Evolutionary conservation across 2,888 invertebrate species (phyloP).

Genomic region (Caenorhabditis japonica): DNA sequence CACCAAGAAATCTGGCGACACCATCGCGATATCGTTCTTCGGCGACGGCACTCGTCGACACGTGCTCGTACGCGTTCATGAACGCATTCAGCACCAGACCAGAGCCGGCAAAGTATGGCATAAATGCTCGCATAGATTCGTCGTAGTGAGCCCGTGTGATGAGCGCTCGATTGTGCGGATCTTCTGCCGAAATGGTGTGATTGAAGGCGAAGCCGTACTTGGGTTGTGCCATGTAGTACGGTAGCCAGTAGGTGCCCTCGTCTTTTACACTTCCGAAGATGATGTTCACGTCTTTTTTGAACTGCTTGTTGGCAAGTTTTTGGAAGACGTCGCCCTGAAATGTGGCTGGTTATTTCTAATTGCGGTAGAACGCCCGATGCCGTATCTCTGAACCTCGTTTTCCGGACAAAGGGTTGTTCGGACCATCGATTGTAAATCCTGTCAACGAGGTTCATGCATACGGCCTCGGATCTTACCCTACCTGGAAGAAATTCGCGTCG

Average conservation of each 20-base stretch:
- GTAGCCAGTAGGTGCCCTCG: slow-evolving; percentile 83
- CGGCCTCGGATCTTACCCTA: too few species aligned
- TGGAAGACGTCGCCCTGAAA: slow-evolving; percentile 85
- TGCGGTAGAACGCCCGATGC: too few species aligned
- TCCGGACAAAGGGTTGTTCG: too few species aligned
- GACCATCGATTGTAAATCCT: too few species aligned
- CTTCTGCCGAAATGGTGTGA: slow-evolving; percentile 74
- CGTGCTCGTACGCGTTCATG: slow-evolving; percentile 73
- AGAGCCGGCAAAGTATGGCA: slow-evolving; percentile 75
- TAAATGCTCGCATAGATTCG: slow-evolving; percentile 72
- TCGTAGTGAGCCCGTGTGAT: slow-evolving; percentile 68
- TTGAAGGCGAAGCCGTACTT: slow-evolving; percentile 75
- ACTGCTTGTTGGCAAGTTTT: slow-evolving; percentile 80
- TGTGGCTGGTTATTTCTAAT: too few species aligned
- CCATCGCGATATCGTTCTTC: slow-evolving; percentile 68
- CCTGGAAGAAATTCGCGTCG: slow-evolving; percentile 84
- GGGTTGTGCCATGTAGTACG: slow-evolving; percentile 71
- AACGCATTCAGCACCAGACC: slow-evolving; percentile 71
- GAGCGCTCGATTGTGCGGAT: slow-evolving; percentile 68
- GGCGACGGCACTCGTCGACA: slow-evolving; percentile 56
- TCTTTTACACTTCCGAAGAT: slow-evolving; percentile 92
- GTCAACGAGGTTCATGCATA: too few species aligned
- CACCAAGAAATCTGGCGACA: slow-evolving; percentile 84
- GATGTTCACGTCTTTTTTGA: slow-evolving; percentile 89
- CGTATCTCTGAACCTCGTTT: too few species aligned